These are phyloP conservation scores for Spilarctia lutea DNA, from an alignment of 2,888 invertebrate genomes.

Conservation along the genomic window DNA sequence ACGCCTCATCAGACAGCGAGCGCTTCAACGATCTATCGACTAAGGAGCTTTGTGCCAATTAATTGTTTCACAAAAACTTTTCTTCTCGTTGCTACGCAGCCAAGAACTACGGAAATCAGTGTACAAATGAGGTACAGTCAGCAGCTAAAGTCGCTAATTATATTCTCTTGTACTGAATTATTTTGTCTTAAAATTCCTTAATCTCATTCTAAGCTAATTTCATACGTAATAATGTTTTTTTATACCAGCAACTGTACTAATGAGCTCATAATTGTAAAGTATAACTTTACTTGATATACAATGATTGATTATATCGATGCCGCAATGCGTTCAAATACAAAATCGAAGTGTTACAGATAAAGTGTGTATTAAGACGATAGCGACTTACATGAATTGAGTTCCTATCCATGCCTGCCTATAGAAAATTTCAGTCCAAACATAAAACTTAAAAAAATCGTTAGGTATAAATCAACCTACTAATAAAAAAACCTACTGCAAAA, in stretches of 20 bases:
- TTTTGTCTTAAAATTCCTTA: background rate
- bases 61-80: conserved; percentile 18
- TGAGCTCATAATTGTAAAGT: too few species aligned
- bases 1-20: conserved; percentile 46
- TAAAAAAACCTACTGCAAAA: background rate
- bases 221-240: too few species aligned
- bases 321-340: too few species aligned
- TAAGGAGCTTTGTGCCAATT: conserved; percentile 20
- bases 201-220: background rate
- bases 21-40: conserved; percentile 24
- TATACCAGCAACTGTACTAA: too few species aligned
- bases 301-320: too few species aligned
- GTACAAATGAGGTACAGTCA: background rate
- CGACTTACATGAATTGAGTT: too few species aligned
- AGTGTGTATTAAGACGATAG: too few species aligned
- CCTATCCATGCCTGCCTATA: too few species aligned
- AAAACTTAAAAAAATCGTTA: background rate
- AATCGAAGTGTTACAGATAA: too few species aligned
- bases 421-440: background rate
- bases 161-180: background rate
- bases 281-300: too few species aligned
- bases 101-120: background rate
- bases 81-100: background rate
- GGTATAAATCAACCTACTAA: background rate
- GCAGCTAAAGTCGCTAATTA: background rate